Evolutionary conservation across 2,888 invertebrate species (phyloP), one percentile per base, ranked within the genome.

Genomic region (Mythimna loreyi): DNA sequence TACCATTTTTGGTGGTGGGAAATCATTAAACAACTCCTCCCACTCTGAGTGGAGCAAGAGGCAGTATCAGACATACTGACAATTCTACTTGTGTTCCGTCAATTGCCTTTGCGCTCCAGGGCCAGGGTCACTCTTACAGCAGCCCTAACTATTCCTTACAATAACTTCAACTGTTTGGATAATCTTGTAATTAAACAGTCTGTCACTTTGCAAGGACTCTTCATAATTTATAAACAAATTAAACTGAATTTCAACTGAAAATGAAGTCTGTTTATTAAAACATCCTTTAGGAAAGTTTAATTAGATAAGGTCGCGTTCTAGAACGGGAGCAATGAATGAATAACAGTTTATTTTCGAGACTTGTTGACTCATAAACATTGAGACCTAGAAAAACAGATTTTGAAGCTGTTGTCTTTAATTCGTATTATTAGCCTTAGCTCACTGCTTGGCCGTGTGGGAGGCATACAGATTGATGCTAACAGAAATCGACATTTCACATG

Each of bases 141-240:
- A 40, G 16, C 16, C 16, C 40, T 40, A 40, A 0, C 5, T 80
- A 81, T 50, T 67, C 66, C 84, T 82, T 80, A 80, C 84, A 84
- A 87, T 86, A 89, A 64, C 58, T 75, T 65, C 82, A 81, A 85
- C 83, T 81, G 83, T 71, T 78, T 68, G 25, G 21, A 60, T 66
- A 59, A 67, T 67, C 45, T 56, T 50, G 53, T 61, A 25, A 62
- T 62, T 49, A 62, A 67, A 79, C 61, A 59, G 61, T 30, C 49
- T 36, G 53, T 71, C 72, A 56, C 45, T 62, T 28, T 25, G 30
- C 43, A 72, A 78, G 65, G 59, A 50, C 50, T 72, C 47, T 69
- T 50, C 43, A 36, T 30, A 55, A 43, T 69, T 49, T 19, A 43
- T 49, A 58, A 60, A 47, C 30, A 40, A 49, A 64, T 56, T 40